Evolutionary conservation across 1,140 invertebrate species (phyloP).

Genomic region (Tribolium castaneum): DNA sequence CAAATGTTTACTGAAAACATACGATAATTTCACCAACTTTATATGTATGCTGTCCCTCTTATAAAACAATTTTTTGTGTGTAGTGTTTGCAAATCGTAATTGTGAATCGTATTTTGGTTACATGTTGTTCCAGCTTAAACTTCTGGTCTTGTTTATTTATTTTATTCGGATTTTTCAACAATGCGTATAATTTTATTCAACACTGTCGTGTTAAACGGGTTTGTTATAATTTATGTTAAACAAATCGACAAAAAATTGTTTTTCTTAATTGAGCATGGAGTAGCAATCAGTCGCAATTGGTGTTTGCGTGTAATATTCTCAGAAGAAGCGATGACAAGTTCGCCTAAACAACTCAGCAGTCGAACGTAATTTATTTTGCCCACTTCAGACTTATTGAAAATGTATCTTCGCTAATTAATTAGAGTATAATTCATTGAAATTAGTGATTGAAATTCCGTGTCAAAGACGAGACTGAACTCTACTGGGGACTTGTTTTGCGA

Average conservation of each 20-base stretch:
- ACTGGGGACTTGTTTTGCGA: too few species aligned
- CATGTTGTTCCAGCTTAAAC: neutral
- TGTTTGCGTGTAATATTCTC: neutral
- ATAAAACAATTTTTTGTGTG: neutral
- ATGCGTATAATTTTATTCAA: neutral
- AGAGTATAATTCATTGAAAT: neutral
- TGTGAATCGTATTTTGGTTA: neutral
- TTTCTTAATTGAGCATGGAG: neutral
- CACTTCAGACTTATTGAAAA: neutral
- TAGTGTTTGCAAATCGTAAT: neutral
- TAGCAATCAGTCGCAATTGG: neutral
- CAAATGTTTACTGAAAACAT: too few species aligned
- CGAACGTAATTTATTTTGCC: neutral
- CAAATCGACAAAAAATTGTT: neutral
- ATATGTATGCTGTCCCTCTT: neutral
- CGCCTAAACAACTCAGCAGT: neutral
- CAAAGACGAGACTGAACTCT: neutral
- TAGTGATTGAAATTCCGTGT: neutral
- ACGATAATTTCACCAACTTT: too few species aligned
- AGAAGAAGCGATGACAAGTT: neutral
- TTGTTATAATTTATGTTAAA: neutral
- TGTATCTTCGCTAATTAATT: neutral
- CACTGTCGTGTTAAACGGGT: neutral
- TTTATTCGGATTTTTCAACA: neutral
- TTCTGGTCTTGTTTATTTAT: neutral